A percentile compares a stretch with the other conserved stretches of the same genome.
These are phyloP conservation scores for Ploceus nigricollis DNA, from an alignment of 2,113 vertebrate genomes.

Conservation along the genomic window DNA sequence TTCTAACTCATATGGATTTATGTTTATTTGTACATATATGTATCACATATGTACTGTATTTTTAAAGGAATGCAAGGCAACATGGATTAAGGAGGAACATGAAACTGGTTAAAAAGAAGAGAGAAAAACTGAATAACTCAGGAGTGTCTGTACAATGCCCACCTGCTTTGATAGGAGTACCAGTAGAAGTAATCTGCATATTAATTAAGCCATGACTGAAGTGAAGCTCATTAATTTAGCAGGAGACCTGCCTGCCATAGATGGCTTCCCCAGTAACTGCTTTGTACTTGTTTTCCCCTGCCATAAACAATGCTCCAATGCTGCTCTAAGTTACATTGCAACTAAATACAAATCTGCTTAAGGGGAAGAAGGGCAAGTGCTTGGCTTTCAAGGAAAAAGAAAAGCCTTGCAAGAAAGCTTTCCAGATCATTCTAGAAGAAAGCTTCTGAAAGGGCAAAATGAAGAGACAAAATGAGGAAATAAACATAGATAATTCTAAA, in stretches of 20 bases:
- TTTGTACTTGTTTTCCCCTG: conserved; percentile 29
- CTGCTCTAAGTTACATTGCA: neutral
- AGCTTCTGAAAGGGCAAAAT: neutral
- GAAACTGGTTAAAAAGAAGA: neutral
- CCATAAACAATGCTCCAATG: neutral
- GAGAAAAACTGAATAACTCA: neutral
- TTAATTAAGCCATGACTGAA: neutral
- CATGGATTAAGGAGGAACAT: conserved; percentile 8
- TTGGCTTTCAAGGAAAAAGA: conserved; percentile 41
- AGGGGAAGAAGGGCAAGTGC: neutral
- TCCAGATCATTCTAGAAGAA: neutral
- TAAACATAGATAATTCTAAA: neutral
- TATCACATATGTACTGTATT: neutral
- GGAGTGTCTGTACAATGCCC: neutral
- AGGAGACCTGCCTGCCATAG: conserved; percentile 32
- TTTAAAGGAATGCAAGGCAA: neutral
- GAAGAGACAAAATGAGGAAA: neutral
- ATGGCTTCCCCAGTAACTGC: conserved; percentile 27
- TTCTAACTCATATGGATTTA: neutral
- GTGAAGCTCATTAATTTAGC: conserved; percentile 32
- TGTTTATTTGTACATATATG: neutral
- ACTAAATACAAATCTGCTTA: conserved; percentile 12
- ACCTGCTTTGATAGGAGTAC: neutral
- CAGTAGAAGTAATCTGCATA: conserved; percentile 36
- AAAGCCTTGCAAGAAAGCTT: conserved; percentile 17